A percentile compares a stretch with the other conserved stretches of the same genome.
Evolutionary conservation across 2,113 vertebrate species (phyloP).

Genomic region (Chunga burmeisteri): DNA sequence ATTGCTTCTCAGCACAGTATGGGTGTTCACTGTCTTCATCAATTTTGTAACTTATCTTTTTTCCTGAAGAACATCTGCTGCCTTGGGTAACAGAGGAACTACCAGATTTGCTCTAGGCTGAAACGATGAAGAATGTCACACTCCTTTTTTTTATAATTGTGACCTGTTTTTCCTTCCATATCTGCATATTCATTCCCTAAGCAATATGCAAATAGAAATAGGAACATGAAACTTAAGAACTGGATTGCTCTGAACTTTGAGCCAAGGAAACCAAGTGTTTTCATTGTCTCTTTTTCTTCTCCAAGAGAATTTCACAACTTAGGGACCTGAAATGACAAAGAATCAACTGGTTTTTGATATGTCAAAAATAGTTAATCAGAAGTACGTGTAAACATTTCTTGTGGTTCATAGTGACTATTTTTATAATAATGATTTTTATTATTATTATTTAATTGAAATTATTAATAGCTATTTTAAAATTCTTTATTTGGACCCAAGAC

Average conservation of each 20-base stretch:
- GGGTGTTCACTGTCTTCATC: background rate
- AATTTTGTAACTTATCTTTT: background rate
- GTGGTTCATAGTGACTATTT: background rate
- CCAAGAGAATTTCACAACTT: background rate
- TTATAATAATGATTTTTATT: background rate
- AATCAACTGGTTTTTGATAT: background rate
- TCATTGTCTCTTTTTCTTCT: background rate
- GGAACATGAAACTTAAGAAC: background rate
- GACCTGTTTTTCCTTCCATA: background rate
- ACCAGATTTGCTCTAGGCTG: background rate
- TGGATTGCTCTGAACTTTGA: background rate
- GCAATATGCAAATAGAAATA: background rate
- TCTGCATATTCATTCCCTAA: background rate
- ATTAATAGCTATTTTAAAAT: background rate
- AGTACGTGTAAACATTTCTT: background rate
- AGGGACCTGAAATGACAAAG: background rate
- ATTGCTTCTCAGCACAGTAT: background rate
- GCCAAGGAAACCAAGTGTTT: background rate
- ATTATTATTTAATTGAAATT: background rate
- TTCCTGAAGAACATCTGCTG: background rate
- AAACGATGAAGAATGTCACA: background rate
- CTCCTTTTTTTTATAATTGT: background rate
- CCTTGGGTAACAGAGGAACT: background rate
- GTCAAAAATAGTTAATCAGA: background rate
- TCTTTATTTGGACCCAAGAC: background rate